Percentiles rank a stretch among this genome's conserved stretches.
Conservation (phyloP, 2,888 invertebrate species). For the Dicranocentrus wangi region DNA sequence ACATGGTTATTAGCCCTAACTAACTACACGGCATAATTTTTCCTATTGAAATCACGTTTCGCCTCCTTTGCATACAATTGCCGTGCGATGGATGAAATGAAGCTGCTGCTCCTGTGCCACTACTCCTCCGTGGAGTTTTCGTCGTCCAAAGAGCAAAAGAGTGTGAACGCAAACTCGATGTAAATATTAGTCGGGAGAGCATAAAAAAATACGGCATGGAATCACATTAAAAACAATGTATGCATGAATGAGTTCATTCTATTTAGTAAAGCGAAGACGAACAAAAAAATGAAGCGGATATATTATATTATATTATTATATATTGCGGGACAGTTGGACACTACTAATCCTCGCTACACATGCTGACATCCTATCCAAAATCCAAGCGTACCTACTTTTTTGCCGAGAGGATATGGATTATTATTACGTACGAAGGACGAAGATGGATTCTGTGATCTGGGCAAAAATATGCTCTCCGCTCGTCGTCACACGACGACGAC, state of each 20-base stretch:
- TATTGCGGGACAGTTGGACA: no score
- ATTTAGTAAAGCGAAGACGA: no score
- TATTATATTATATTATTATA: no score
- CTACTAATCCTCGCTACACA: no score
- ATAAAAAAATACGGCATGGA: neutral
- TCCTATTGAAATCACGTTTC: neutral
- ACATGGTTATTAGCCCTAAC: neutral
- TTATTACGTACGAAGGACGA: neutral
- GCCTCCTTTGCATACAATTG: slow-evolving; percentile 9
- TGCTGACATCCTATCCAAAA: no score
- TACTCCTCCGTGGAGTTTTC: neutral
- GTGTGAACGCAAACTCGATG: neutral
- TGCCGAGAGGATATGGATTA: neutral
- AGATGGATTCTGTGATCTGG: no score
- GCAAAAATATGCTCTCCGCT: no score
- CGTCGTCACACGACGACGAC: no score
- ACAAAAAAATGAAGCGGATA: no score
- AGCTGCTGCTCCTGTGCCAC: neutral
- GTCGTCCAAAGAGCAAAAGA: neutral
- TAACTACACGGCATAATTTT: no score
- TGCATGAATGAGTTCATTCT: slow-evolving; percentile 23
- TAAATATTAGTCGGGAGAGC: neutral
- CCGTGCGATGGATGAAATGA: neutral
- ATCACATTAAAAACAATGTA: slow-evolving; percentile 42
- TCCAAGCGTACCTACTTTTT: no score